Evolutionary conservation across 2,113 vertebrate genomes (phyloP).

Genomic region (Vimba vimba): DNA sequence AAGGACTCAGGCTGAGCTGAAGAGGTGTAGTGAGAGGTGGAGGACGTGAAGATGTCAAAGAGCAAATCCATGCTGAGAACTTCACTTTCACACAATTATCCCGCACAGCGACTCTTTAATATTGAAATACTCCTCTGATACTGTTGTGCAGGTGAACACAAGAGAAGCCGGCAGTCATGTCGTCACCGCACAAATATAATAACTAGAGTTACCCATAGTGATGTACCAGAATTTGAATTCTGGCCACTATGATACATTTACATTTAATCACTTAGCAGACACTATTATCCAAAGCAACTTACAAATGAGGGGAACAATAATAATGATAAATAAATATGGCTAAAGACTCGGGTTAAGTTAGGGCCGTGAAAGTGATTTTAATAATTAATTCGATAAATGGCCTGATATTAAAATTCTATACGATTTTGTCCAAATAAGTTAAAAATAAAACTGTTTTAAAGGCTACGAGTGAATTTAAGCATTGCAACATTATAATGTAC

Average conservation of each 20-base stretch:
- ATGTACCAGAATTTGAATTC: neutral
- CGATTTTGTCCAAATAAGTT: neutral
- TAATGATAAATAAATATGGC: too few species aligned
- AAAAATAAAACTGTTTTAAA: neutral
- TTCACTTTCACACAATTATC: slow-evolving; percentile 9
- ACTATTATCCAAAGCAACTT: too few species aligned
- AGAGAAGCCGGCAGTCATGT: neutral
- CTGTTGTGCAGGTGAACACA: neutral
- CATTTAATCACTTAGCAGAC: too few species aligned
- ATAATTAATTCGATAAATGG: neutral
- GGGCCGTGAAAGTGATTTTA: neutral
- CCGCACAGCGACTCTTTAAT: slow-evolving; percentile 12
- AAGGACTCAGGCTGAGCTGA: neutral
- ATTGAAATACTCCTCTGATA: neutral
- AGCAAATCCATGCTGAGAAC: slow-evolving; percentile 32
- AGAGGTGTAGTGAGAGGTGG: slow-evolving; percentile 10
- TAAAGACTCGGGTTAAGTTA: too few species aligned
- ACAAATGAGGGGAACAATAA: too few species aligned
- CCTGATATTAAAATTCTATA: neutral
- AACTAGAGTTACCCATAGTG: neutral
- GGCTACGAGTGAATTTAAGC: neutral
- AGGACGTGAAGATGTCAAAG: slow-evolving; percentile 4
- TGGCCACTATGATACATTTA: neutral
- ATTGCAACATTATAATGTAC: neutral
- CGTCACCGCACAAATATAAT: neutral